Percentiles rank a stretch among this genome's conserved stretches.
phyloP scores from a whole-genome alignment of 2,888 invertebrate genomes.

The Trachelus stipa region DNA sequence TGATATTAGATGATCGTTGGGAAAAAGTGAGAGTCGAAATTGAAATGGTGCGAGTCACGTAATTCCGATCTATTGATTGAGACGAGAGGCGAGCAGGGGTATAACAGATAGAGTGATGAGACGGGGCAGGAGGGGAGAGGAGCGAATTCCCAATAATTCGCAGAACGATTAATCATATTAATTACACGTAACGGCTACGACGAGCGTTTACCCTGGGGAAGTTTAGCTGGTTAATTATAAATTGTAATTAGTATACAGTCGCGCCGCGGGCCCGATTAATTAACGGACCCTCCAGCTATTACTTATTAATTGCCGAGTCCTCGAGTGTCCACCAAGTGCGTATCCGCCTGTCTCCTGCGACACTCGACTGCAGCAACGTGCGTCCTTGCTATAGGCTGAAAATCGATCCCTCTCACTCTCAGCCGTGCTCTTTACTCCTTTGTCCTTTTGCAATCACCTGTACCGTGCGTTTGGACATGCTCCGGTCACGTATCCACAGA shows the following conservation, averaged over 20 bases:
- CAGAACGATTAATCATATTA: slow-evolving; percentile 63
- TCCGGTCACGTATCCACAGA: neutral
- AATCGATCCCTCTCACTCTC: neutral
- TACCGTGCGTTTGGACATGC: no score
- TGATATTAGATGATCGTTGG: neutral
- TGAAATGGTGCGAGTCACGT: neutral
- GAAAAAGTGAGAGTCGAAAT: neutral
- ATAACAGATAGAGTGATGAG: neutral
- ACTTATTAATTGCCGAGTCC: slow-evolving; percentile 57
- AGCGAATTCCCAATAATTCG: slow-evolving; percentile 47
- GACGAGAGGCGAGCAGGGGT: neutral
- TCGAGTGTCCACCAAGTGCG: slow-evolving; percentile 37
- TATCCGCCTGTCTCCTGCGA: slow-evolving; percentile 52
- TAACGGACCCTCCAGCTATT: slow-evolving; percentile 56
- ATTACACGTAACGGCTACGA: slow-evolving; percentile 47
- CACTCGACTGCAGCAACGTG: slow-evolving; percentile 32
- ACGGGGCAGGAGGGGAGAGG: neutral
- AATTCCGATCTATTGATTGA: neutral
- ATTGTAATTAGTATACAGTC: slow-evolving; percentile 58
- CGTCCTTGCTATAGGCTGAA: neutral
- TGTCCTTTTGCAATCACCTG: neutral
- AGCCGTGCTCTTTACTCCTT: neutral
- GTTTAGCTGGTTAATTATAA: slow-evolving; percentile 63
- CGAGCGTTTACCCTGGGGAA: slow-evolving; percentile 29
- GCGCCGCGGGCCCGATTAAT: slow-evolving; percentile 57